phyloP scores from a whole-genome alignment of 2,797 vertebrate genomes.

The Fratercula arctica region DNA sequence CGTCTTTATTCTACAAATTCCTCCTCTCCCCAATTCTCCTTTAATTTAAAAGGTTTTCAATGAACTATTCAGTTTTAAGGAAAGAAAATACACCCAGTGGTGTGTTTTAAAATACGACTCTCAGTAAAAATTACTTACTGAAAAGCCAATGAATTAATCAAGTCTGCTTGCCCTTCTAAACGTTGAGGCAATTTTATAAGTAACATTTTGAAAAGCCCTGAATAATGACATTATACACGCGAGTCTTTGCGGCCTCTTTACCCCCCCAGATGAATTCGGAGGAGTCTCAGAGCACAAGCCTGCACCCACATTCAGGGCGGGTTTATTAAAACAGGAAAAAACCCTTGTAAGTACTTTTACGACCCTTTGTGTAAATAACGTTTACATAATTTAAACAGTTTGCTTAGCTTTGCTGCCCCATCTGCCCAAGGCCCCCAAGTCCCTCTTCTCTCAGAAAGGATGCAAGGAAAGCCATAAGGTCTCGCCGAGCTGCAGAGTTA shows the following conservation, averaged over 20 bases:
- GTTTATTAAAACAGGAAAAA: constrained; percentile 75
- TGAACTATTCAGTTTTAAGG: neutral
- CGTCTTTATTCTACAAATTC: neutral
- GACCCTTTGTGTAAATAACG: constrained; percentile 89
- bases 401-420: constrained; percentile 78
- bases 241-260: neutral
- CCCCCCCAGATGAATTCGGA: neutral
- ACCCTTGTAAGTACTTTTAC: constrained; percentile 54
- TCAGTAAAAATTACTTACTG: constrained; percentile 67
- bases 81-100: constrained; percentile 24
- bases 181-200: neutral
- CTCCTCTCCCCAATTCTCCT: neutral
- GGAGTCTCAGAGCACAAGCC: neutral
- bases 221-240: neutral
- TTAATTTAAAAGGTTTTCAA: constrained; percentile 34
- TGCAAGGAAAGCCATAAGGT: constrained; percentile 74
- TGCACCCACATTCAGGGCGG: neutral
- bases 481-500: constrained; percentile 64
- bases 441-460: constrained; percentile 74
- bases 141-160: constrained; percentile 62
- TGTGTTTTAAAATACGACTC: constrained; percentile 44
- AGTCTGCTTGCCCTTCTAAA: constrained; percentile 13
- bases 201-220: neutral
- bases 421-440: constrained; percentile 81
- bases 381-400: constrained; percentile 86